Base-by-base conservation (phyloP, 2,888 invertebrate species). In the Tenthredo distinguenda region DNA sequence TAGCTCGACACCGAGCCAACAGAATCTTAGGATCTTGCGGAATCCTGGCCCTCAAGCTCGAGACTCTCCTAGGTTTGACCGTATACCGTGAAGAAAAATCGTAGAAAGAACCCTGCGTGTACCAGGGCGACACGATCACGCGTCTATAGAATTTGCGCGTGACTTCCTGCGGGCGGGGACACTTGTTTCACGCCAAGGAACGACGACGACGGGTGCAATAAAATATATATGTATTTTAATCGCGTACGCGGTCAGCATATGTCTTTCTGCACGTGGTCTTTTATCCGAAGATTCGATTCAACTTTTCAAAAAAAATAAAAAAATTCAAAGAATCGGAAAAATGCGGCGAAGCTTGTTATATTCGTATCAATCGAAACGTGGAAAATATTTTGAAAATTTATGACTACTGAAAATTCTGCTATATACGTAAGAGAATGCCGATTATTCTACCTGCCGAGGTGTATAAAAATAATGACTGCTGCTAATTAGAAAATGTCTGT, bases 401-500 rank as follows among this genome's bases (percentile, higher is more conserved):
- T n/a, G 9, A 72, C n/a, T 40, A 21, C 18, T 37, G 7, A 37
- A 40, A 72, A 40, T 15, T 40, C 18, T 43, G 18, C 9, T 43
- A 12, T 21, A n/a, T 10, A 72, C 72, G 43, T 74, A 43, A 43
- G 72, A 43, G 21, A 43, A 74, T n/a, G 72, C 43, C 72, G 72
- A 74, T 74, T 74, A 74, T 74, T 15, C 15, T 34, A 18, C 68
- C 34, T 6, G 4, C 21, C 50, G 50, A 50, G 18, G 31, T 62
- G 58, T 26, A 81, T 62, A 62, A 37, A 58, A 81, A 40, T 37
- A 58, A 81, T 58, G 12, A 81, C 58, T n/a, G 10, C 26, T 40
- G 31, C 47, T 83, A 83, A 83, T 83, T 83, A 83, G 68, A 71
- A 83, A 68, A 83, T 83, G 15, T 83, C 83, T 83, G 83, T 71